A percentile compares a stretch with the other conserved stretches of the same genome.
Conservation (phyloP, 2,888 invertebrate genomes). For the Cancer borealis region DNA sequence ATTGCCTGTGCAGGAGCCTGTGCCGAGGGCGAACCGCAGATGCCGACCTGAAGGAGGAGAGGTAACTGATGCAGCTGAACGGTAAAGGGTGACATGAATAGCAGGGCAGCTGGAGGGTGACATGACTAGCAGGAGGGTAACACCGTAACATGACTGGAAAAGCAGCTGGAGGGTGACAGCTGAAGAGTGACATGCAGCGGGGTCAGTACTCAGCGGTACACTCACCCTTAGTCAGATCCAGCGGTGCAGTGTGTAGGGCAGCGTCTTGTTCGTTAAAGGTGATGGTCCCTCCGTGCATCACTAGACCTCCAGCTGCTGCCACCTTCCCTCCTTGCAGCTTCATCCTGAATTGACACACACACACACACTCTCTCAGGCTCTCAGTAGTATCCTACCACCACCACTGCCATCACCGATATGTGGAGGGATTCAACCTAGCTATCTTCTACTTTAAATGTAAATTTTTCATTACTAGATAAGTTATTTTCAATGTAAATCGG, state of each 20-base stretch:
- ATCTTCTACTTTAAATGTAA: no score
- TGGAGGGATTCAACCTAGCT: no score
- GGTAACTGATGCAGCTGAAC: not conserved
- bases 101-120: not conserved
- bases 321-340: constrained; percentile 28
- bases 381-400: not conserved
- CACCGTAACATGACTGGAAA: no score
- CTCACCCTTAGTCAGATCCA: constrained; percentile 50
- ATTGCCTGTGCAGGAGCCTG: not conserved
- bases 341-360: constrained; percentile 6
- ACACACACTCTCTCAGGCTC: not conserved
- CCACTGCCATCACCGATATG: no score
- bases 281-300: constrained; percentile 28
- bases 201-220: not conserved
- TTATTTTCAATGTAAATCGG: no score
- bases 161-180: no score
- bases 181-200: not conserved
- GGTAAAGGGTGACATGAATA: not conserved
- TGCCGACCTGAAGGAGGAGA: not conserved
- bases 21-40: constrained; percentile 5
- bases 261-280: constrained; percentile 15
- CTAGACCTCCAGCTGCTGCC: not conserved
- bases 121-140: not conserved
- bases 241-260: not conserved
- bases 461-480: no score